Base-by-base conservation (phyloP, 2,797 vertebrate genomes). In the Babyrousa celebensis region DNA sequence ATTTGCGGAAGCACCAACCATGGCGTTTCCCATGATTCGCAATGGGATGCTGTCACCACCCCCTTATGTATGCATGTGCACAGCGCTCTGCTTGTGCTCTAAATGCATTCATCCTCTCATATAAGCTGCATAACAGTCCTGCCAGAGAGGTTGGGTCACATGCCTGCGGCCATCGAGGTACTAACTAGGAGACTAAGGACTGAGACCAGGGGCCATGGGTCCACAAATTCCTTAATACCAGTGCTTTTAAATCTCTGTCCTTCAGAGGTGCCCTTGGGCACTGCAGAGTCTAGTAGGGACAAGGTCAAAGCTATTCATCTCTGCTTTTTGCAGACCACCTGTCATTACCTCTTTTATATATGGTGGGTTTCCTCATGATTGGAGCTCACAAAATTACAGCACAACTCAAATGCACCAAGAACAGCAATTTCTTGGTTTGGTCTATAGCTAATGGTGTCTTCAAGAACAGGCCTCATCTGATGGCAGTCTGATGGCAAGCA, bases 1-100 rank as follows among this genome's bases (percentile, higher is more conserved):
- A 75, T 86, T 87, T 96, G 21, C n/a, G 43, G 43, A 94, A 92
- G 74, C 15, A n/a, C 11, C 29, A 68, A 36, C 71, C 23, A 3
- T 52, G 60, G 11, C 12, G 29, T 75, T 82, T 93, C 40, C 17
- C 68, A 6, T 88, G 62, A 74, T 95, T 80, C 63, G 63, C 8
- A 36, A 23, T 6, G 40, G 3, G 20, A n/a, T 17, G 29, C 79
- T 77, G 54, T 62, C 29, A 12, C 27, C 54, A 20, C 43, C 3
- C 3, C 23, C 48, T 92, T 72, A 90, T 56, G n/a, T 48, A 48
- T 15, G 20, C 29, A n/a, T 74, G 58, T 70, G 25, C 10, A 62
- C 4, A 84, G 16, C 12, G 74, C 65, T 74, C 43, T 68, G 29
- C 68, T 32, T 11, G 23, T 60, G 56, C 12, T 93, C 91, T 52